Conservation (phyloP, 2,113 vertebrate species). For the Cinclus mexicanus region DNA sequence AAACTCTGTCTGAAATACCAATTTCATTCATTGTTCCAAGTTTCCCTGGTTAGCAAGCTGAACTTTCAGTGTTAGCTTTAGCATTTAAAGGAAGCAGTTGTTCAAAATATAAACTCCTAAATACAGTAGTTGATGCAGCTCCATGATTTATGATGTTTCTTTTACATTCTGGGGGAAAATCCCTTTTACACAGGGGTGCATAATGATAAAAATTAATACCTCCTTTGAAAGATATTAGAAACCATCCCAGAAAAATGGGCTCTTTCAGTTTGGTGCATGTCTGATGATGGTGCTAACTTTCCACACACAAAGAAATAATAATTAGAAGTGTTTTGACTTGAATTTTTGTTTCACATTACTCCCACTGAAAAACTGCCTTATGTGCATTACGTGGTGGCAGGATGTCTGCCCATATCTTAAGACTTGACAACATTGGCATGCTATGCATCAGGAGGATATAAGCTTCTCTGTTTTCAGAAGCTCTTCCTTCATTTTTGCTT, state of each 20-base stretch:
- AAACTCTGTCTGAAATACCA: not conserved
- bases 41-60: not conserved
- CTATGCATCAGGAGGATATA: not conserved
- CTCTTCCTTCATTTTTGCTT: not conserved
- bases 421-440: rapidly evolving
- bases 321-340: not conserved
- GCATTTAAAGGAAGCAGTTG: not conserved
- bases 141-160: not conserved
- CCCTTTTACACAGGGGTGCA: not conserved
- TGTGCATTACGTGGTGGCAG: not conserved
- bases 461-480: not conserved
- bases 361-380: not conserved
- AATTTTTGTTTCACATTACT: not conserved
- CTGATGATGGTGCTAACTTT: not conserved
- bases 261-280: not conserved
- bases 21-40: not conserved
- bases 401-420: not conserved
- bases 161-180: not conserved
- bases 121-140: not conserved
- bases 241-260: not conserved
- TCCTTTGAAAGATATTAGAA: not conserved
- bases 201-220: not conserved
- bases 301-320: not conserved
- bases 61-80: not conserved
- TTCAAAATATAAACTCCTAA: not conserved